Base-by-base conservation (phyloP, 53 echinoderm and acorn worm species). In the Antedon mediterranea region DNA sequence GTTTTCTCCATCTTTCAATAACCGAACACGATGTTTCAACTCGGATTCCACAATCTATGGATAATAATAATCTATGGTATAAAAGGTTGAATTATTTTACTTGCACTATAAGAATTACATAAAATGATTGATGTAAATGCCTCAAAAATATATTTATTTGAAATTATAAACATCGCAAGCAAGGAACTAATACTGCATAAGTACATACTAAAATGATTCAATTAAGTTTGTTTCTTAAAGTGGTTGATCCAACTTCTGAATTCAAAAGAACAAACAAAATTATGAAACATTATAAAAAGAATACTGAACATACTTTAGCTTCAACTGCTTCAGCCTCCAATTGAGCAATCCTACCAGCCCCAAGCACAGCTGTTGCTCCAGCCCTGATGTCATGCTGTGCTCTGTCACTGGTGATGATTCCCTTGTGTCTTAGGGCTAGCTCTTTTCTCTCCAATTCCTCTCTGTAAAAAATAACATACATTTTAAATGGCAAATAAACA, bases 311-410 rank as follows among this genome's bases (percentile, higher is more conserved):
- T 84, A 95, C 97, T 92, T 92, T 81, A 20, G 89, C 83, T 73
- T 86, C 92, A 33, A 75, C 79, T 57, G 89, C 75, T 32, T 92
- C 86, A 32, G 84, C 85, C 76, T 95, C 85, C 37, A 95, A 80
- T 75, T 95, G 89, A 28, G 95, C 88, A 43, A 95, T 95, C 75
- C 79, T 81, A 13, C 91, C 87, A 14, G 95, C 95, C 33, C 95
- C 95, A 3, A 95, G 72, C 1, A 95, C 79, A n/a, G 94, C 90
- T 34, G 93, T 89, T 71, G 92, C 91, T 8, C 97, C 97, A 30
- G 92, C 97, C 7, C 89, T 92, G 76, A 95, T 95, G 76, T 95
- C 89, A 31, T 89, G 85, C 31, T 95, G 97, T 26, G 87, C 84
- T 44, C 79, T 87, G 30, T 72, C 32, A 8, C 97, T 91, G 3